Base-by-base conservation (phyloP, 2,797 vertebrate genomes). In the Liparis tanakae region DNA sequence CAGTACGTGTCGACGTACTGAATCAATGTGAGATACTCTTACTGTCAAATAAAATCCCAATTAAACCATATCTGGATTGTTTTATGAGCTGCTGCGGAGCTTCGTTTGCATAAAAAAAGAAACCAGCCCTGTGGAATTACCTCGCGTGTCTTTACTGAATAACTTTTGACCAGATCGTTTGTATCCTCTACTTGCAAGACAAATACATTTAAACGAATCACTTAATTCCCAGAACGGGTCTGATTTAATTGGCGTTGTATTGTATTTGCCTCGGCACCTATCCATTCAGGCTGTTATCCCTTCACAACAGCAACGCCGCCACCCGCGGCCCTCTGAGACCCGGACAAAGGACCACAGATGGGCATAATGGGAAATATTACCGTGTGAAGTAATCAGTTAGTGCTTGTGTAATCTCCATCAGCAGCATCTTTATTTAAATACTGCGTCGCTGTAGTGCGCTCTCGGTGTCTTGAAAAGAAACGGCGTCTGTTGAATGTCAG, bases 391-490 rank as follows among this genome's bases (percentile, higher is more conserved):
- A 74, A 62, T 74, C 73, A 70, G 81, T 87, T 85, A 82, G 83
- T 67, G 76, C 67, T 67, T 67, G 77, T 72, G 67, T 78, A 83
- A 86, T 85, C 78, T 88, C 78, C 76, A 71, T 79, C 79, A 71
- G 78, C 76, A 73, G 80, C 70, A 62, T 84, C 76, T 88, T 78
- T 84, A 87, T 83, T 90, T 80, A 86, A 85, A 87, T 88, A 87
- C 85, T 84, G 84, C 67, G 82, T 83, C 67, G 63, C 80, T 78
- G 79, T 75, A 73, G 84, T 70, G 74, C 54, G 55, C 63, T 64
- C 65, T 53, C 36, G 46, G 72, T 68, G 61, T 83, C 76, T 84
- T 86, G 73, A 80, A 70, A 78, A 78, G 84, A 78, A 54, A 70
- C 64, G 43, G 68, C 75, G 83, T 87, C 80, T 83, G 78, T 64